These are phyloP conservation scores for Cantharis rustica DNA, from an alignment of 2,888 invertebrate genomes.

Conservation along the genomic window DNA sequence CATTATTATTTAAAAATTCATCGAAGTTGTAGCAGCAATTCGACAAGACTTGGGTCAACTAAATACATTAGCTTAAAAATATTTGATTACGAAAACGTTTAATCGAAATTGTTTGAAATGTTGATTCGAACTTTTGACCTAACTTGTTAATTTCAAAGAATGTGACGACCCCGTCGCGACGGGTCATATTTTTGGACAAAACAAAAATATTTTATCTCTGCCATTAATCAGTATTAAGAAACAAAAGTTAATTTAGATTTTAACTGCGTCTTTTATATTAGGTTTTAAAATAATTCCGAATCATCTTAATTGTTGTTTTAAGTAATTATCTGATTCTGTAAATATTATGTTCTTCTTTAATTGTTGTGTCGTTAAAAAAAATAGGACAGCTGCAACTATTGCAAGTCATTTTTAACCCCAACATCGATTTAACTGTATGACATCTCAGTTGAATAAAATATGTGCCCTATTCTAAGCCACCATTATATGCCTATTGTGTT, in stretches of 20 bases:
- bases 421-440: conserved; percentile 26
- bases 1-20: not conserved
- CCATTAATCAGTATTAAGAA: not conserved
- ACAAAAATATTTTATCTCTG: not conserved
- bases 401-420: conserved; percentile 35
- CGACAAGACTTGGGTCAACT: not conserved
- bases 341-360: not conserved
- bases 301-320: not conserved
- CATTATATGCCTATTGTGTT: conserved; percentile 50
- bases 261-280: not conserved
- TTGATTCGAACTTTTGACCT: not conserved
- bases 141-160: not conserved
- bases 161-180: not conserved
- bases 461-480: conserved; percentile 40
- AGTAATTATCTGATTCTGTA: not conserved
- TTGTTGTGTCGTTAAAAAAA: conserved; percentile 3
- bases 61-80: not conserved
- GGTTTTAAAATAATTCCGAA: not conserved
- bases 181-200: not conserved
- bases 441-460: conserved; percentile 35
- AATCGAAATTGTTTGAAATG: not conserved
- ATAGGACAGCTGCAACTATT: conserved; percentile 36
- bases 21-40: not conserved
- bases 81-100: not conserved
- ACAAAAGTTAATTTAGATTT: not conserved